Evolutionary conservation across 2,113 vertebrate species (phyloP).

Genomic region (Cebidichthys violaceus): DNA sequence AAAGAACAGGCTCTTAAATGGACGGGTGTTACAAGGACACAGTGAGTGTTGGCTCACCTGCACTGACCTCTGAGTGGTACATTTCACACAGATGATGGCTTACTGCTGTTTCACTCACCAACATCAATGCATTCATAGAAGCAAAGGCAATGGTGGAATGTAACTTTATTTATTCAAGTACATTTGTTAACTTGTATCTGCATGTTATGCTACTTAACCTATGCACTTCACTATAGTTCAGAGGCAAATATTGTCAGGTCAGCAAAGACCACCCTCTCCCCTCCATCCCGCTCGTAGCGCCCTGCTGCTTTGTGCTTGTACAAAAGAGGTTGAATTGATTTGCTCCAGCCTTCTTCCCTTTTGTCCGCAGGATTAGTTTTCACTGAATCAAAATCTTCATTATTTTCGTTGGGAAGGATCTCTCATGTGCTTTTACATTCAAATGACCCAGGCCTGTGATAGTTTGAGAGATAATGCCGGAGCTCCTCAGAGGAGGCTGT

Average conservation of each 20-base stretch:
- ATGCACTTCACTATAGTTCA: too few species aligned
- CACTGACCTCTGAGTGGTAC: neutral
- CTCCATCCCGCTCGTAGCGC: neutral
- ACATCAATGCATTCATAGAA: neutral
- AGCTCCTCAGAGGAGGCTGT: neutral
- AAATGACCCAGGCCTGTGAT: neutral
- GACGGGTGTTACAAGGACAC: neutral
- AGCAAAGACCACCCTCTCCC: neutral
- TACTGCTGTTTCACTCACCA: neutral
- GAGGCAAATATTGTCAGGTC: neutral
- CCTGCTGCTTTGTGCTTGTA: neutral
- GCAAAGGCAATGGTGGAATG: neutral
- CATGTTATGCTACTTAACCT: neutral
- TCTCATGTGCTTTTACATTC: neutral
- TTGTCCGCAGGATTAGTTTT: conserved; percentile 12
- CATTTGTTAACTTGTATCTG: neutral
- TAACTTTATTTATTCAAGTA: neutral
- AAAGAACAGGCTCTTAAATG: conserved; percentile 13
- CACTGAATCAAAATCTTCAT: neutral
- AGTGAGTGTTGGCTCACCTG: conserved; percentile 1
- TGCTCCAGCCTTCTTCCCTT: neutral
- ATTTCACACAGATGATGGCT: neutral
- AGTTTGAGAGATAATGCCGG: neutral
- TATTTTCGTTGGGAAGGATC: conserved; percentile 4
- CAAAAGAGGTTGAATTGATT: neutral